Evolutionary conservation across 2,888 invertebrate genomes (phyloP).

Genomic region (Dendrolimus pini): DNA sequence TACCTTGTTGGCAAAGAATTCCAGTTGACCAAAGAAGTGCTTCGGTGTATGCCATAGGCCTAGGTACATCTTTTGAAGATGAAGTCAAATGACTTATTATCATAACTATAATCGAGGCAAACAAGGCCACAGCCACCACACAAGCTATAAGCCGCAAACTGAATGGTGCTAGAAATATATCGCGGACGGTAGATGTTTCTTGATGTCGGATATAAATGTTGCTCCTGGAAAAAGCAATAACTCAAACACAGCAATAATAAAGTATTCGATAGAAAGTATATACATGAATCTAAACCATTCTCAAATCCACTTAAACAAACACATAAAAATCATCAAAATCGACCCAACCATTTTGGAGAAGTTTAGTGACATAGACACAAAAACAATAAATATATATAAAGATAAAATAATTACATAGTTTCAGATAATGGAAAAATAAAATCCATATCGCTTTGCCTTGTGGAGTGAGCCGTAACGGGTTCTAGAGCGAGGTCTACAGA

Average conservation of each 20-base stretch:
- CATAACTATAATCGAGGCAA: slow-evolving; percentile 67
- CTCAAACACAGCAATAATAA: too few relatives aligned
- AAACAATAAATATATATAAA: neutral
- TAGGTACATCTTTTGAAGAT: slow-evolving; percentile 34
- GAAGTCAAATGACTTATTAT: slow-evolving; percentile 67
- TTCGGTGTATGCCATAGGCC: slow-evolving; percentile 63
- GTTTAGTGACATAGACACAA: neutral
- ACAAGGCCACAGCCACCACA: slow-evolving; percentile 67
- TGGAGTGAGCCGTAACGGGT: slow-evolving; percentile 72
- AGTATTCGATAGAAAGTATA: too few relatives aligned
- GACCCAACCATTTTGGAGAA: too few relatives aligned
- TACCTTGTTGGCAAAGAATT: slow-evolving; percentile 81
- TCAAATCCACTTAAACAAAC: too few relatives aligned
- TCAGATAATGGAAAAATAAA: slow-evolving; percentile 79
- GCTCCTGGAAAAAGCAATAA: slow-evolving; percentile 48
- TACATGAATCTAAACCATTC: too few relatives aligned
- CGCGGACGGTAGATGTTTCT: slow-evolving; percentile 76
- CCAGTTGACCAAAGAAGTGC: slow-evolving; percentile 79
- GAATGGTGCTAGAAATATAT: slow-evolving; percentile 80
- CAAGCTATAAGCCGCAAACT: slow-evolving; percentile 70
- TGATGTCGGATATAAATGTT: slow-evolving; percentile 80
- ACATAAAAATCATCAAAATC: too few relatives aligned
- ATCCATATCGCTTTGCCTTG: slow-evolving; percentile 72
- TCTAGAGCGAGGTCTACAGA: slow-evolving; percentile 78
- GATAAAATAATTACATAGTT: slow-evolving; percentile 34